Conservation (phyloP, 2,113 vertebrate species). For the Aldabrachelys gigantea region DNA sequence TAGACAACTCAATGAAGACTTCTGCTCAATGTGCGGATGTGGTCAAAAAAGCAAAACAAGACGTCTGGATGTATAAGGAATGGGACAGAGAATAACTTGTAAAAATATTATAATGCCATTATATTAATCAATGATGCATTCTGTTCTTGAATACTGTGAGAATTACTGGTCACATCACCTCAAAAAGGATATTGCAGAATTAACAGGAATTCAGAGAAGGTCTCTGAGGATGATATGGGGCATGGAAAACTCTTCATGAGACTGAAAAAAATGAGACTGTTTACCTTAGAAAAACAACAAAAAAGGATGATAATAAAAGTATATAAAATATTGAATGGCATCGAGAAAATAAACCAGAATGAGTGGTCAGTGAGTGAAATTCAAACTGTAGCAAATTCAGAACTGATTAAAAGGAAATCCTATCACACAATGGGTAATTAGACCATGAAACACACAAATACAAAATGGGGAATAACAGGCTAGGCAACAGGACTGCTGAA, state of each 20-base stretch:
- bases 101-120: not conserved
- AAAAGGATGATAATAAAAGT: not conserved
- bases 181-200: not conserved
- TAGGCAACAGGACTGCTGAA: not conserved
- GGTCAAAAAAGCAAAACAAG: not conserved
- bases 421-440: slow-evolving; percentile 21
- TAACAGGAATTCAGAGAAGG: not conserved
- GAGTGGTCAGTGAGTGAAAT: not conserved
- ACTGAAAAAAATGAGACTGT: not conserved
- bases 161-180: not conserved
- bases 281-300: not conserved
- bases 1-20: not conserved
- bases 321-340: not conserved
- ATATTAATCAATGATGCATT: not conserved
- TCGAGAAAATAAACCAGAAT: not conserved
- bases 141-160: not conserved
- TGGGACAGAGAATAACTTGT: not conserved
- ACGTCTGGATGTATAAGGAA: not conserved
- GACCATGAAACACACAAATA: slow-evolving; percentile 4
- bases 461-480: not conserved
- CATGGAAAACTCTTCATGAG: not conserved
- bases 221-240: not conserved
- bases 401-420: slow-evolving; percentile 54
- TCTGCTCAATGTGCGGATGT: not conserved
- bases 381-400: slow-evolving; percentile 16